Evolutionary conservation across 2,113 vertebrate species (phyloP), one percentile per base, ranked within the genome.

Genomic region (Ophthalmolycus amberensis): DNA sequence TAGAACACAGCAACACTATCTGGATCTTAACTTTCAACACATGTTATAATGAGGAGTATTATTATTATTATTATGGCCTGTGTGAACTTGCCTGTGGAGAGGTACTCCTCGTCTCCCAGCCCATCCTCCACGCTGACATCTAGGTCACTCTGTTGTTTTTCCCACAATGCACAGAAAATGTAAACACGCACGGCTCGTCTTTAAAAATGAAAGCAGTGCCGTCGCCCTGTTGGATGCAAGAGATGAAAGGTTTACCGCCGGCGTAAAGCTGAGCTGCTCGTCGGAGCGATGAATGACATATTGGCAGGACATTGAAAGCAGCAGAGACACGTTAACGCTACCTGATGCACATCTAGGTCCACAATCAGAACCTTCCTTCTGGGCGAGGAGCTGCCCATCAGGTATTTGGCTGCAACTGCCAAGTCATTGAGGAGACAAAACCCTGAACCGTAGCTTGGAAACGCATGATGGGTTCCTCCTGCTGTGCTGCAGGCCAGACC

Each of bases 331-430:
- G 44, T 3, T 9, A 5, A 58, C 22, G 6, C 27, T 69, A 94
- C 94, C 92, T 94, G 90, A 88, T 93, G 92, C 74, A 93, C 92
- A 38, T 95, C 93, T 22, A 95, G 63, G 86, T 94, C 92, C 72
- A 93, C 89, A 9, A 93, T 90, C 29, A 92, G 78, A 79, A 94
- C 84, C 83, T 88, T 93, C 54, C 60, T 85, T 72, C 72, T 84
- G 46, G 65, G 8, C 0, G 46, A 52, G 1, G 83, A 72, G 59
- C 5, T 46, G 38, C 25, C 54, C 79, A 84, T 82, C 58, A 76
- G 25, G 67, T 83, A 56, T 77, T 87, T 93, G 77, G 91, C 90
- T 2, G 91, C 77, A 2, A 94, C 93, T 6, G 93, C 92, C 14
- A 95, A 80, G 77, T 92, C 90, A 2, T 92, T 94, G 66, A 94